Base-by-base conservation (phyloP, 2,113 vertebrate species). In the Oreochromis niloticus region DNA sequence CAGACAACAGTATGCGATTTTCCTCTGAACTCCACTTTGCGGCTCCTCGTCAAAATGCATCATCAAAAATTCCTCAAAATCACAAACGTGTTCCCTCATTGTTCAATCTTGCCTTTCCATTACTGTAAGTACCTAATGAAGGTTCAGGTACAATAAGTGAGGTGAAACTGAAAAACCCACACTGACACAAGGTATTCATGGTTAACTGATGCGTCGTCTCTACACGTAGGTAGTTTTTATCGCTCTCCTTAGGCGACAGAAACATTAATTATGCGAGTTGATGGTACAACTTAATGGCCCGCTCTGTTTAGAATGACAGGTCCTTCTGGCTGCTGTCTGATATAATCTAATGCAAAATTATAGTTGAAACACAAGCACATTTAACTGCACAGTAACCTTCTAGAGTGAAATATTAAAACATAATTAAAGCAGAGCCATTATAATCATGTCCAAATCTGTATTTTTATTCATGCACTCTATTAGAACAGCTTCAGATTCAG, bases 121-220 rank as follows among this genome's bases (percentile, higher is more conserved):
- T 68, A 41, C 34, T 39, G 10, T 13, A 36, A 66, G 19, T 13
- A 1, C 34, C 61, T 39, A 39, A 39, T 39, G 61, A 66, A 50
- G 13, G 71, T 50, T 30, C 6, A n/a, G 0, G 7, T 63, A 32
- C 7, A 34, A 9, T 5, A 17, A 52, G 50, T 9, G 30, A n/a
- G 56, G 1, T 55, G 24, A 56, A 56, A 57, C 30, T 66, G n/a
- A n/a, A 17, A 85, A 66, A 13, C 55, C 1, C 22, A 41, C 30
- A 54, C 7, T 17, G 9, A 56, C 16, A n/a, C 9, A 12, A 43
- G 9, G 17, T 46, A 59, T 12, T 22, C n/a, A 30, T 14, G 17
- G 24, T 61, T n/a, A 13, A n/a, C 66, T 16, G 22, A 27, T 9
- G 11, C 7, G 0, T 48, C 68, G 17, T 27, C 16, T 14, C 41